Evolutionary conservation across 1,140 invertebrate species (phyloP).

Genomic region (Heliconius congener): DNA sequence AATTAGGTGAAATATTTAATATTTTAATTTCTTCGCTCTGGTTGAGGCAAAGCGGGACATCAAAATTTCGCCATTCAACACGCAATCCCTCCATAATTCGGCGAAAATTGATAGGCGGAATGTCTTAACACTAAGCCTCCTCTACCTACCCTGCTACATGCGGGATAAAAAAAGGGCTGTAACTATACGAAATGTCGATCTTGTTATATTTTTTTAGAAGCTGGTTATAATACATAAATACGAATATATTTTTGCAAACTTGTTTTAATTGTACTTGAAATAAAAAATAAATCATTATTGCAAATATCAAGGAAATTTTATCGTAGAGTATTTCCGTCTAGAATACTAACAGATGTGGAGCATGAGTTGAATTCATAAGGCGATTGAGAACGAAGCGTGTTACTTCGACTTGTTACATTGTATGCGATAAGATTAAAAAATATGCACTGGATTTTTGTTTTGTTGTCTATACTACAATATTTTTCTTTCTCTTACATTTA

Average conservation of each 20-base stretch:
- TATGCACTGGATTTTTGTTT: too few relatives aligned
- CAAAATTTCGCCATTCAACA: too few relatives aligned
- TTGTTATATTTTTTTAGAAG: background rate
- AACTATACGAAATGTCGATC: background rate
- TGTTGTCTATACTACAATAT: too few relatives aligned
- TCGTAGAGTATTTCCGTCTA: background rate
- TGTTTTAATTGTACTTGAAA: background rate
- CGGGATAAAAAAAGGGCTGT: too few relatives aligned
- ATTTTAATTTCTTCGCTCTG: too few relatives aligned
- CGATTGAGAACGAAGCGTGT: background rate
- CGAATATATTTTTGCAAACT: background rate
- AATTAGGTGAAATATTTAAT: too few relatives aligned
- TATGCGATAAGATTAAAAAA: background rate
- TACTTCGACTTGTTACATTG: background rate
- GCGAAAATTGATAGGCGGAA: too few relatives aligned
- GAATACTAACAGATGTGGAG: conserved; percentile 11
- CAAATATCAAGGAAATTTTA: conserved; percentile 1
- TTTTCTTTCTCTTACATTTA: too few relatives aligned
- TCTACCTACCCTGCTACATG: too few relatives aligned
- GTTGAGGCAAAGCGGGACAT: too few relatives aligned
- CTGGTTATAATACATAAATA: background rate
- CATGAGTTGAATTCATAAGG: background rate
- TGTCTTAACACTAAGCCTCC: too few relatives aligned
- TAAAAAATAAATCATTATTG: background rate
- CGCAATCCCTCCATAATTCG: too few relatives aligned